Conservation (phyloP, 1,140 invertebrate species). For the Aphaenogaster rudis region DNA sequence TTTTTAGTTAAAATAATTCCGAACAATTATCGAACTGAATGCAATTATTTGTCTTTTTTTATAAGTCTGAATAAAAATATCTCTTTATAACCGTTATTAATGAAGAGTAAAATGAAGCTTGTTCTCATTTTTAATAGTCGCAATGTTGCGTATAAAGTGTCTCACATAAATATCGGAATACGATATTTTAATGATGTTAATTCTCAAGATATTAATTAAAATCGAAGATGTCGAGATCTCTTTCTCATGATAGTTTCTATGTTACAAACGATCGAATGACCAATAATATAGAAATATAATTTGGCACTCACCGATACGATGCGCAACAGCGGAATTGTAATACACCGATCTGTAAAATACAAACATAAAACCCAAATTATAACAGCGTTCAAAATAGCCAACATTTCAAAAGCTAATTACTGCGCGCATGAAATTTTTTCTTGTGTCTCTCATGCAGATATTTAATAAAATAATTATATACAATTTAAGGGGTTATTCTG, state of each 20-base stretch:
- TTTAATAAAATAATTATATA: conserved; percentile 3
- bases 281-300: neutral
- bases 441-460: neutral
- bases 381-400: neutral
- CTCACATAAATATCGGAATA: neutral
- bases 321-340: neutral
- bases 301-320: neutral
- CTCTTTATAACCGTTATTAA: neutral
- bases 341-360: neutral
- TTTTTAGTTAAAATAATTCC: neutral
- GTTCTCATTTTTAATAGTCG: neutral
- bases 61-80: neutral
- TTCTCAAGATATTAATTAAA: neutral
- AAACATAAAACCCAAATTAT: neutral
- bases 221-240: neutral
- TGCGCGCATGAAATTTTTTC: neutral
- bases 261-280: neutral
- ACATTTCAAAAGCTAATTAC: conserved; percentile 8
- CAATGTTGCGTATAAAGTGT: neutral
- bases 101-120: neutral
- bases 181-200: neutral
- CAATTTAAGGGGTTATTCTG: neutral
- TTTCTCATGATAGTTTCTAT: neutral
- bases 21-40: neutral
- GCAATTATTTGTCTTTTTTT: neutral